Percentiles rank a stretch among this genome's conserved stretches.
phyloP scores from a whole-genome alignment of 2,113 vertebrate species.

The Oreochromis spilurus region DNA sequence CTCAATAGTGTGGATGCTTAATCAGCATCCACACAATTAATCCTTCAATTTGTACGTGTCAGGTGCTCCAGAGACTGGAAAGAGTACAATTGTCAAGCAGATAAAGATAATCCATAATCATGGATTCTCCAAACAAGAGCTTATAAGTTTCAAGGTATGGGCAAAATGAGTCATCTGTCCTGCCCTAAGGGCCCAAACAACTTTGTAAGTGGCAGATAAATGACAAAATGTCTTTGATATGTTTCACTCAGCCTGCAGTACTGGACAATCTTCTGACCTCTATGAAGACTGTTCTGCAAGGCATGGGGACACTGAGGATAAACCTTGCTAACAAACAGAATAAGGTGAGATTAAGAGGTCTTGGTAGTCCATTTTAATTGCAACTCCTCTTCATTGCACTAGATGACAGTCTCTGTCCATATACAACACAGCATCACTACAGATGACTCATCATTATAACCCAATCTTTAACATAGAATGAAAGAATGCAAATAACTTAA shows the following conservation, averaged over 20 bases:
- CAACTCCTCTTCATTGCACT: neutral
- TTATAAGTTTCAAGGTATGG: conserved; percentile 70
- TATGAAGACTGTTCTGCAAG: conserved; percentile 76
- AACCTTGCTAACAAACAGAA: conserved; percentile 74
- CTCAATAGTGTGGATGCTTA: no score
- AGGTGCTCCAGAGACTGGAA: conserved; percentile 75
- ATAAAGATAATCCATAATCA: conserved; percentile 75
- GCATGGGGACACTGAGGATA: conserved; percentile 75
- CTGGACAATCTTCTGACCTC: conserved; percentile 77
- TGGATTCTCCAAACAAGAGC: conserved; percentile 72
- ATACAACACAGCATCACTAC: neutral
- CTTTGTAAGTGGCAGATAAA: neutral
- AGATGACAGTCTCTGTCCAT: conserved; percentile 37
- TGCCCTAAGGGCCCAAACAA: neutral
- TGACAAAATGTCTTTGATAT: neutral
- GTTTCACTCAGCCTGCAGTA: conserved; percentile 62
- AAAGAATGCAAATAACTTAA: neutral
- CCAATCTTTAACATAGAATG: neutral
- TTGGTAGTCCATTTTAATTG: neutral
- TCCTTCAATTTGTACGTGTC: neutral
- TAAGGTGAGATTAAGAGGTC: conserved; percentile 49
- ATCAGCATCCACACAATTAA: no score
- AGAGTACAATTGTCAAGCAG: conserved; percentile 74
- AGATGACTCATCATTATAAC: neutral
- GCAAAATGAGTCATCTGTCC: fast-evolving